These are phyloP conservation scores for Norana najaformis DNA, from an alignment of 2,888 invertebrate species.

Conservation along the genomic window DNA sequence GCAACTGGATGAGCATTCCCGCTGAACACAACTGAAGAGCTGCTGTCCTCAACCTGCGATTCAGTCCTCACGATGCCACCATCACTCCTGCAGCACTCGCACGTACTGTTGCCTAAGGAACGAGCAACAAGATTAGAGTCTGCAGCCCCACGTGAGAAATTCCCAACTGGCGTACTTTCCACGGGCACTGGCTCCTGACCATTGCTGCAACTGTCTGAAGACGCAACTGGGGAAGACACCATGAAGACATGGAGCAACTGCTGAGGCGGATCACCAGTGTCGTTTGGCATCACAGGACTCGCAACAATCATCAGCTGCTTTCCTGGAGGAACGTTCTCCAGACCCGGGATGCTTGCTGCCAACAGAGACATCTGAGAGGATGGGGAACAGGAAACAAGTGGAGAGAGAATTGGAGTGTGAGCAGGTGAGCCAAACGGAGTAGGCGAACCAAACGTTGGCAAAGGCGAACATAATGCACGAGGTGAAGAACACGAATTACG, in stretches of 20 bases:
- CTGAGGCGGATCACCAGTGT: not conserved
- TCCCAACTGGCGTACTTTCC: not conserved
- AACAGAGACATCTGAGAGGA: not conserved
- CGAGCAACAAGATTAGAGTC: slow-evolving; percentile 1
- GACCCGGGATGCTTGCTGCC: not conserved
- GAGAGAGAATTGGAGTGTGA: not conserved
- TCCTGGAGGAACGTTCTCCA: slow-evolving; percentile 2
- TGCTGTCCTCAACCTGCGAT: not conserved
- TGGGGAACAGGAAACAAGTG: not conserved
- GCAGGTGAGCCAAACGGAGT: not conserved
- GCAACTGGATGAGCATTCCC: not conserved
- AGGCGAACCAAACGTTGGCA: not conserved
- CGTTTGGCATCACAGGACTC: not conserved
- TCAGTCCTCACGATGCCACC: not conserved
- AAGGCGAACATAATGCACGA: not conserved
- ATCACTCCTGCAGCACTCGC: not conserved
- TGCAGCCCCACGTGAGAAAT: not conserved
- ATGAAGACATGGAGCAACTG: slow-evolving; percentile 1
- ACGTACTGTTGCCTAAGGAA: not conserved
- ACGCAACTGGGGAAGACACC: not conserved
- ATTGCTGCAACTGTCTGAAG: not conserved
- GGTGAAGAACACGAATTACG: not conserved
- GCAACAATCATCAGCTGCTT: slow-evolving; percentile 25
- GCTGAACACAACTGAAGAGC: not conserved
- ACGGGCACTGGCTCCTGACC: not conserved